These are phyloP conservation scores for Acanthosepion lycidas DNA, from an alignment of 2,888 invertebrate genomes.

Conservation along the genomic window DNA sequence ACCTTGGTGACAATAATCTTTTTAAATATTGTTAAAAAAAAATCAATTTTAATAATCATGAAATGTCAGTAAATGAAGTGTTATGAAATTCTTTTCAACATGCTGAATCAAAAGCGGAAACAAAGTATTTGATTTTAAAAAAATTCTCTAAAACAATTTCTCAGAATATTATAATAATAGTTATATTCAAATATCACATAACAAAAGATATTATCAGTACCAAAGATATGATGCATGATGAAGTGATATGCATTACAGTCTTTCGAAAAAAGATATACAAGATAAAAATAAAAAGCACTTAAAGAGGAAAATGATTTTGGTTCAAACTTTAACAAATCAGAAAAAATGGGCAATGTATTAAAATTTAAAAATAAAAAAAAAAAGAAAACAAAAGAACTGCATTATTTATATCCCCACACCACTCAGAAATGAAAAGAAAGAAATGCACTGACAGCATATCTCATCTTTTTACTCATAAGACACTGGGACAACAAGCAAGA, in stretches of 20 bases:
- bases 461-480: constrained; percentile 33
- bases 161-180: not conserved
- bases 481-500: not conserved
- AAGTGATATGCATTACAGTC: not conserved
- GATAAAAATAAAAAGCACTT: not conserved
- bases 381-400: not conserved
- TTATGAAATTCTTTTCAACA: not conserved
- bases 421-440: constrained; percentile 1
- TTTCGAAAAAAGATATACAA: not conserved
- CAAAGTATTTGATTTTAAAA: not conserved
- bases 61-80: not conserved
- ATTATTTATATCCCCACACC: not conserved
- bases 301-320: constrained; percentile 6
- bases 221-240: not conserved
- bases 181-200: not conserved
- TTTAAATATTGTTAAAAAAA: not conserved
- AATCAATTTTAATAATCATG: not conserved
- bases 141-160: not conserved
- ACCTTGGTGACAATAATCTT: not conserved
- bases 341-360: not conserved
- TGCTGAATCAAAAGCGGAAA: not conserved
- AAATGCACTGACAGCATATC: constrained; percentile 33
- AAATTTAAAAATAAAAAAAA: not conserved
- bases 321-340: not conserved
- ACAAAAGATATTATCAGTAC: not conserved